Evolutionary conservation across 2,888 invertebrate species (phyloP), one percentile per base, ranked within the genome.

Genomic region (Hedychridium roseum): DNA sequence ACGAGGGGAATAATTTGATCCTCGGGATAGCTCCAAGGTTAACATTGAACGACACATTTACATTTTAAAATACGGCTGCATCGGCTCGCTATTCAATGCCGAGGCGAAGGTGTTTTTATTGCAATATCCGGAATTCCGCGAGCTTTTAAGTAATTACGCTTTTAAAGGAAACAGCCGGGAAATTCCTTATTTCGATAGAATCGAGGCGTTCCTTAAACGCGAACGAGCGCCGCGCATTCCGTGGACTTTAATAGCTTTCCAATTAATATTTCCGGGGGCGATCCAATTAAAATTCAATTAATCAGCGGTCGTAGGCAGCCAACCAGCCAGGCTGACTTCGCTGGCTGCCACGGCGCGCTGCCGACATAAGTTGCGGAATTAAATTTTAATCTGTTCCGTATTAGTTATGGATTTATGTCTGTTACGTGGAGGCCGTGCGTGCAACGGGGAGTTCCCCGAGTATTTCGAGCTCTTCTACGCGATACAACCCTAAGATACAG

Each of bases 231-330:
- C 26, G 36, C 47, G 43, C 43, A 23, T 4, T 9, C 15, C 15
- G 15, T n/a, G n/a, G 31, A 31, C 52, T 41, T 54, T 54, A 61
- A 62, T 63, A 50, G 49, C 62, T 65, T 70, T 64, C 64, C 70
- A 68, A 73, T 74, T 71, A 71, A 74, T 64, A 64, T 64, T 66
- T 68, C 64, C 57, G 45, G 57, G 57, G 54, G 58, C 64, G 67
- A 71, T 70, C 68, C 66, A 72, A 74, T 74, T 74, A 72, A 70
- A 71, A 68, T 73, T 68, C 72, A 67, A 75, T 75, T 73, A 74
- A 75, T 75, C 71, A 69, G 43, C 45, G 37, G 28, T 27, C 27
- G 43, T 6, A 31, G 54, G 45, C 50, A 49, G 48, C 47, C 46
- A 54, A 20, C 12, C 37, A 9, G 41, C 46, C 31, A 6, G 20